Evolutionary conservation across 2,113 vertebrate species (phyloP).

Genomic region (Heterotis niloticus): DNA sequence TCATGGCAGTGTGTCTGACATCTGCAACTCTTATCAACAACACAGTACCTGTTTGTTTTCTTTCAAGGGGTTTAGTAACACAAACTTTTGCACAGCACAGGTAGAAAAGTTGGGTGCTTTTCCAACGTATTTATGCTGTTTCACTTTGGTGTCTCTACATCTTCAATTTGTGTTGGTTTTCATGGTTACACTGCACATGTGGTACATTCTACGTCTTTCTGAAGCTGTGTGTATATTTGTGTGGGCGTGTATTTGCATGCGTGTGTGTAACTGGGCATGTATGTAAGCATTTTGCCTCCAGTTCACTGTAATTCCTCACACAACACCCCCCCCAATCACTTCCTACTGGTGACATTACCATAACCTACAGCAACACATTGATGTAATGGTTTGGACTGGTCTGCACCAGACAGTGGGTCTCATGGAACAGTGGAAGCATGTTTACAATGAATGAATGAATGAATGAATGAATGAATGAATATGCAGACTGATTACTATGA

Average conservation of each 20-base stretch:
- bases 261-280: neutral
- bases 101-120: neutral
- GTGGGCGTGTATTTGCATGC: neutral
- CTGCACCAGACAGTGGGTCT: neutral
- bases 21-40: neutral
- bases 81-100: neutral
- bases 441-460: neutral
- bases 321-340: neutral
- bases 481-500: neutral
- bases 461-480: neutral
- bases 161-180: neutral
- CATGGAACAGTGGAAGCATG: neutral
- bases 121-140: neutral
- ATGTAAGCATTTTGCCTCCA: neutral
- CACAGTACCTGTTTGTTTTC: neutral
- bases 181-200: neutral
- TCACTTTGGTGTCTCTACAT: neutral
- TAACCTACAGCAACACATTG: neutral
- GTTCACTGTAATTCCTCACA: neutral
- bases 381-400: neutral
- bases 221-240: neutral
- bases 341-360: neutral
- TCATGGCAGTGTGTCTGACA: no score
- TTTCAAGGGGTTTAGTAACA: neutral
- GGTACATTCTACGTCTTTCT: neutral